Evolutionary conservation across 2,888 invertebrate genomes (phyloP).

Genomic region (Malthinus flaveolus): DNA sequence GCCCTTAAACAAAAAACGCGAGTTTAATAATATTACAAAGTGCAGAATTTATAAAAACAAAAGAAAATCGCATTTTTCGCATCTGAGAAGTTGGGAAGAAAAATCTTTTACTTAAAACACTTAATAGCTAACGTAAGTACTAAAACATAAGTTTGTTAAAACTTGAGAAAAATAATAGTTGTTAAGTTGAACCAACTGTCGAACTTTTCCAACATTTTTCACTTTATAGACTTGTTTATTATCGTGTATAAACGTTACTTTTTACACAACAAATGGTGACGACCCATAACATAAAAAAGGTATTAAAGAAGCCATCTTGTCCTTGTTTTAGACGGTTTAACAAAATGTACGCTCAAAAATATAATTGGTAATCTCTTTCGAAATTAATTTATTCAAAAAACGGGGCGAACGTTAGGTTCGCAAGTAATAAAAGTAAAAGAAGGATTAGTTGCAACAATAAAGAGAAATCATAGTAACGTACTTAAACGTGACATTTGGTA

Average conservation of each 20-base stretch:
- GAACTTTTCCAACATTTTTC: slow-evolving; percentile 4
- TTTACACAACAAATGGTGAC: slow-evolving; percentile 2
- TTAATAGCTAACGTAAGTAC: neutral
- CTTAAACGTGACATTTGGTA: neutral
- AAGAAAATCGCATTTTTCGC: too few species aligned
- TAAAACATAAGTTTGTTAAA: slow-evolving; percentile 2
- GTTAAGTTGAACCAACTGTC: slow-evolving; percentile 1
- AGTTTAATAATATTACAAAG: too few species aligned
- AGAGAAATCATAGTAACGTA: slow-evolving; percentile 3
- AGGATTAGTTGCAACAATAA: slow-evolving; percentile 5
- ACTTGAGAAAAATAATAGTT: slow-evolving; percentile 1
- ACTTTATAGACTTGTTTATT: slow-evolving; percentile 5
- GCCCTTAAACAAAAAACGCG: too few species aligned
- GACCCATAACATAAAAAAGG: neutral
- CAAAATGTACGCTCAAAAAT: too few species aligned
- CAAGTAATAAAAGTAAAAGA: neutral
- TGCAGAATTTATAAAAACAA: too few species aligned
- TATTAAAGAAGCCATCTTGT: neutral
- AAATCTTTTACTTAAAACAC: too few species aligned
- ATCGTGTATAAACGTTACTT: neutral
- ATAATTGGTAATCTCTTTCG: too few species aligned
- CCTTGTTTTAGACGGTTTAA: too few species aligned
- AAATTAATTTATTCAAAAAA: too few species aligned
- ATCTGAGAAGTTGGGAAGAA: too few species aligned
- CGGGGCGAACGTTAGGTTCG: too few species aligned